These are phyloP conservation scores for Calyptommatus sinebrachiatus DNA, from an alignment of 2,113 vertebrate genomes.

Conservation along the genomic window DNA sequence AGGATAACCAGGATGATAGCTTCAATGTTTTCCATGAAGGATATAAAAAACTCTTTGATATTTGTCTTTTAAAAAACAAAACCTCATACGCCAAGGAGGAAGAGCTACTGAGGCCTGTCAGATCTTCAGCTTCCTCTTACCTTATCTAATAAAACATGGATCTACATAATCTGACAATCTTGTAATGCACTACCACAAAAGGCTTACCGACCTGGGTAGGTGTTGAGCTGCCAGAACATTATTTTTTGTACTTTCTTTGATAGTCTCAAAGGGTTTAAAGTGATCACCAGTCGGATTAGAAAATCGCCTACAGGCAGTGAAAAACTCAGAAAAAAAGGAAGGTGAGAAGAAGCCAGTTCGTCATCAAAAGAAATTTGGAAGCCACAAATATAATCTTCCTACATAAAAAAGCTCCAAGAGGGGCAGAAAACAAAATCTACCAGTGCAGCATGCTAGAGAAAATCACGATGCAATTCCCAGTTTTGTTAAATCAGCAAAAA, in stretches of 20 bases:
- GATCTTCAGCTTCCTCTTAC: not conserved
- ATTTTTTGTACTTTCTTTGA: too few relatives aligned
- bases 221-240: not conserved
- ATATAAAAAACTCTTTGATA: too few relatives aligned
- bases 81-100: not conserved
- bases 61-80: not conserved
- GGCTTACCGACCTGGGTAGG: not conserved
- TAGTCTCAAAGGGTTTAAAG: not conserved
- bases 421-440: not conserved
- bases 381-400: not conserved
- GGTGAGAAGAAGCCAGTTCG: too few relatives aligned
- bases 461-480: not conserved
- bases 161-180: not conserved
- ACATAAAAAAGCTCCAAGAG: not conserved
- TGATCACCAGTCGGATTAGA: not conserved
- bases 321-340: not conserved
- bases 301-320: not conserved
- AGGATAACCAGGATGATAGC: constrained; percentile 7
- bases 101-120: not conserved
- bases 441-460: too few relatives aligned
- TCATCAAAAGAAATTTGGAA: not conserved
- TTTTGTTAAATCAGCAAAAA: not conserved
- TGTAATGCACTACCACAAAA: too few relatives aligned
- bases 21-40: constrained; percentile 3
- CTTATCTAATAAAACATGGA: not conserved